Evolutionary conservation across 2,797 vertebrate species (phyloP), one percentile per base, ranked within the genome.

Genomic region (Simalia tracyae): DNA sequence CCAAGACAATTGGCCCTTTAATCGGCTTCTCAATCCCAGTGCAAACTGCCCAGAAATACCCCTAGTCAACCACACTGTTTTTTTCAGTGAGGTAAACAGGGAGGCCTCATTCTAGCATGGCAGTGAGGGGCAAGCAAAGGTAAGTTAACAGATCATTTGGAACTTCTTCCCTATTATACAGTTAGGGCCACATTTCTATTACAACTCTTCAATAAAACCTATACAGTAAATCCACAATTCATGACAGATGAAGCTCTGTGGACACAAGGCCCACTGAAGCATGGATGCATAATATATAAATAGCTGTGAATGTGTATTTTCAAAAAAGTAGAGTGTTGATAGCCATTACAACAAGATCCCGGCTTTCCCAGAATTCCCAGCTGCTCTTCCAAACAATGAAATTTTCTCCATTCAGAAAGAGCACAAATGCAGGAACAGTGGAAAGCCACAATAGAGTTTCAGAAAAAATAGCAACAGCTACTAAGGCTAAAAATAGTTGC

Each of bases 331-430:
- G 46, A 93, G 46, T 63, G 1, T 76, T 24, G 4, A 63, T 0
- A 85, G 50, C 72, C 93, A 91, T 84, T 91, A 63, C 31, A 90
- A 91, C 84, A 92, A 2, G 54, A 90, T 76, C 95, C 89, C 26
- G 92, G 88, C 56, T 22, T 64, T 87, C 93, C 93, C 93, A 94
- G 9, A 89, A 60, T 66, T 94, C 93, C 89, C 86, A 89, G 36
- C 59, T n/a, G 0, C 28, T 66, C 64, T 94, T 92, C 92, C 90
- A 92, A 91, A 86, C 89, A 92, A 90, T 91, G 57, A 66, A 31
- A 26, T 84, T 93, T 63, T 61, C 92, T 91, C 86, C 86, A 89
- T 92, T 60, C 90, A 66, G 89, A 91, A 72, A 93, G 31, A 24
- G 90, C 0, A 89, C 12, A n/a, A 72, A 19, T 5, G 2, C 88